phyloP scores from a whole-genome alignment of 2,797 vertebrate genomes.

The Lithobates pipiens region DNA sequence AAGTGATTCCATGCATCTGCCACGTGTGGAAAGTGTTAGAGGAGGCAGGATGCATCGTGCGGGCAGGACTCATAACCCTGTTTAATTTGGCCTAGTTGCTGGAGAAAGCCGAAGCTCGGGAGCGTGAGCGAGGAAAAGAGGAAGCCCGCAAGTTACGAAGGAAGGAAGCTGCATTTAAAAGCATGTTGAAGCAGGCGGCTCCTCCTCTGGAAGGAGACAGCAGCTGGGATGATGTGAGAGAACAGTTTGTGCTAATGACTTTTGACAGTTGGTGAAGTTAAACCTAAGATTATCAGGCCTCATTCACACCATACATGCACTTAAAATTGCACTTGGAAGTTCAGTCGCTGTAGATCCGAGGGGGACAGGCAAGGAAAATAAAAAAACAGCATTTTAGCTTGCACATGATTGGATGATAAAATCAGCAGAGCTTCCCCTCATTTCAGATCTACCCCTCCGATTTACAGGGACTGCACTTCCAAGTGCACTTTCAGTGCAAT shows the following conservation, averaged over 20 bases:
- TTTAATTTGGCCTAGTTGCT: constrained; percentile 67
- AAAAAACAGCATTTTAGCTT: too few species aligned
- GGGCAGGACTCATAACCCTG: neutral
- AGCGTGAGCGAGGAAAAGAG: constrained; percentile 76
- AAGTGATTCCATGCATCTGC: constrained; percentile 61
- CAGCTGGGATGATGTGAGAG: constrained; percentile 75
- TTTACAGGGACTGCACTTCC: too few species aligned
- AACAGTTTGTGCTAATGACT: constrained; percentile 43
- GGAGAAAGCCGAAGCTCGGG: constrained; percentile 77
- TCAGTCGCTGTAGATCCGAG: too few species aligned
- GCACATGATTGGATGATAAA: too few species aligned
- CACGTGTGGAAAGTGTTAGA: constrained; percentile 4
- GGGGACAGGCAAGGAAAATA: too few species aligned
- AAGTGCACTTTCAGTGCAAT: too few species aligned
- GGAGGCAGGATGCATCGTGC: constrained; percentile 24
- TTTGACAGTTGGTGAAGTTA: too few species aligned
- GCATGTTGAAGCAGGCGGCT: constrained; percentile 76
- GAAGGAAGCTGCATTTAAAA: constrained; percentile 76
- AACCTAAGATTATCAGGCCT: too few species aligned
- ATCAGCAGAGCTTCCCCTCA: too few species aligned
- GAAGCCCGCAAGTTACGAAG: constrained; percentile 74
- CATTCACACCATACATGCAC: too few species aligned
- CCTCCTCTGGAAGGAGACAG: constrained; percentile 74
- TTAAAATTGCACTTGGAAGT: too few species aligned
- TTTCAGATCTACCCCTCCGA: too few species aligned